A percentile compares a stretch with the other conserved stretches of the same genome.
Evolutionary conservation across 2,113 vertebrate genomes (phyloP).

Genomic region (Pyxicephalus adspersus): DNA sequence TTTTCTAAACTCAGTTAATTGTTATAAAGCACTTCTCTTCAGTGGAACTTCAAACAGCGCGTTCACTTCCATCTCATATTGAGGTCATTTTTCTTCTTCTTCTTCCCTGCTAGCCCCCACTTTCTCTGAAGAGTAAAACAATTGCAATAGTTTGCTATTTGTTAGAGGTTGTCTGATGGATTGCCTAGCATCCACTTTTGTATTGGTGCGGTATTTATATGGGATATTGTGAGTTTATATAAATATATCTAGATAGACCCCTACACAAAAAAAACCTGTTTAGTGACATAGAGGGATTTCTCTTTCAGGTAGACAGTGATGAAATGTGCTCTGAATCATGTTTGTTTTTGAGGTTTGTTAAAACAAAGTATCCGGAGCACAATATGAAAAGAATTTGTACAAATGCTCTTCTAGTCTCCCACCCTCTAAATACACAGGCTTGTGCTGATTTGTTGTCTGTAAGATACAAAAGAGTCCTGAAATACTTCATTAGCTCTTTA

Average conservation of each 20-base stretch:
- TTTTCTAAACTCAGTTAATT: conserved; percentile 82
- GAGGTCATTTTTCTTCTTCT: conserved; percentile 69
- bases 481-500: conserved; percentile 45
- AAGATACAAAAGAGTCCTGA: conserved; percentile 38
- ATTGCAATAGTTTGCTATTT: conserved; percentile 70
- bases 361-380: conserved; percentile 9
- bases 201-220: conserved; percentile 64
- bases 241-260: conserved; percentile 22
- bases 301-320: conserved; percentile 51
- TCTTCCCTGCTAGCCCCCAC: conserved; percentile 44
- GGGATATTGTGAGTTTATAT: conserved; percentile 62
- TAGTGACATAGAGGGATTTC: conserved; percentile 48
- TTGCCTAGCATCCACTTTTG: conserved; percentile 60
- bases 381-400: conserved; percentile 32
- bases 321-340: conserved; percentile 44
- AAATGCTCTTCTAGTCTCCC: conserved; percentile 18
- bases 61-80: conserved; percentile 73
- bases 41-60: conserved; percentile 72
- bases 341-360: conserved; percentile 49
- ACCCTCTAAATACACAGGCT: conserved; percentile 46
- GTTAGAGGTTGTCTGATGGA: conserved; percentile 68
- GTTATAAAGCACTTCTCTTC: conserved; percentile 80
- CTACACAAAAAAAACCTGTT: conserved; percentile 62
- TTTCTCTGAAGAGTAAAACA: conserved; percentile 65
- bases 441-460: conserved; percentile 29